These are phyloP conservation scores for Allophyes oxyacanthae DNA, from an alignment of 2,888 invertebrate genomes.

Conservation along the genomic window DNA sequence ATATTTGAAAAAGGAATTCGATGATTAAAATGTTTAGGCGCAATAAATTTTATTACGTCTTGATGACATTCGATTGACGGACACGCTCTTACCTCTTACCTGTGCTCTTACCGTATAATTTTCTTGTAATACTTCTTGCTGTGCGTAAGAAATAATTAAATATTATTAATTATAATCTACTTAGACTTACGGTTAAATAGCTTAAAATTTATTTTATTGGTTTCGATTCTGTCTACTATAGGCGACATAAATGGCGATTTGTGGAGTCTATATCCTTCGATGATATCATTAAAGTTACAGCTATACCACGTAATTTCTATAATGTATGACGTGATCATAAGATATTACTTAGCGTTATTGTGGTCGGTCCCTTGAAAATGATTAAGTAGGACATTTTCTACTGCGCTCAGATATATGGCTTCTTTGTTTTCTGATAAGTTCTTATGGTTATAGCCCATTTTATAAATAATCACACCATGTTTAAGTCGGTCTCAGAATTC, in stretches of 20 bases:
- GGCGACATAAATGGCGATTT: conserved; percentile 68
- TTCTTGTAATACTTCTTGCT: too few species aligned
- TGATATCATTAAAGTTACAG: conserved; percentile 63
- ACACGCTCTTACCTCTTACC: too few species aligned
- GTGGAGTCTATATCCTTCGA: conserved; percentile 59
- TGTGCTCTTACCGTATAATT: too few species aligned
- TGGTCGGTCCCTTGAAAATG: conserved; percentile 11
- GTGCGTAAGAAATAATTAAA: too few species aligned
- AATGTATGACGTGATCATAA: conserved; percentile 34
- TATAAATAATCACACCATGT: neutral
- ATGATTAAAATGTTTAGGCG: conserved; percentile 18
- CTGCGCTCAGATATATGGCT: too few species aligned
- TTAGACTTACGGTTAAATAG: too few species aligned
- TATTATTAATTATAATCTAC: too few species aligned
- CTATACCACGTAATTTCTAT: conserved; percentile 44
- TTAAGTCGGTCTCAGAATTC: neutral
- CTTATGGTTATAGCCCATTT: neutral
- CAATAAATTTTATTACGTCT: conserved; percentile 36
- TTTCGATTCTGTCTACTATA: conserved; percentile 60
- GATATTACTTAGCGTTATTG: conserved; percentile 31
- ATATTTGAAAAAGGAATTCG: conserved; percentile 53
- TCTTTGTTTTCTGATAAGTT: too few species aligned
- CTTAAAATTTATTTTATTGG: too few species aligned
- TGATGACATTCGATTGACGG: conserved; percentile 20
- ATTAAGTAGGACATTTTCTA: neutral